Evolutionary conservation across 2,888 invertebrate genomes (phyloP).

Genomic region (Drosophila leonis): DNA sequence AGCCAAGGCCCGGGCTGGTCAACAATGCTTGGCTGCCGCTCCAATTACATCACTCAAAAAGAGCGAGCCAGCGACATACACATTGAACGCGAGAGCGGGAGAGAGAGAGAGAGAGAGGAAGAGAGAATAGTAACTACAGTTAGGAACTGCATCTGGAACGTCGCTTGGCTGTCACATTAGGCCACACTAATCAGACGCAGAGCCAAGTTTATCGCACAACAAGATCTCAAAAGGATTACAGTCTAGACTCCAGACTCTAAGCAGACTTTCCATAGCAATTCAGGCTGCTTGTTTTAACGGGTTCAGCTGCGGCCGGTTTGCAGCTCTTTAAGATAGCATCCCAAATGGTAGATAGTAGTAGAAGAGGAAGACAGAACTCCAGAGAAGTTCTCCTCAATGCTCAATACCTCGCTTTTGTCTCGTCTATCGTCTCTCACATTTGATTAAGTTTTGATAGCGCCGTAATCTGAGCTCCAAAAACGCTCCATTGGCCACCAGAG

Average conservation of each 20-base stretch:
- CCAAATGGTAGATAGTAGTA: conserved; percentile 9
- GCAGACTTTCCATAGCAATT: conserved; percentile 13
- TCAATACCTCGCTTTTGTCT: conserved; percentile 54
- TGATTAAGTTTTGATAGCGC: conserved; percentile 73
- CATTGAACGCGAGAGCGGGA: background rate
- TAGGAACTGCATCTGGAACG: conserved; percentile 57
- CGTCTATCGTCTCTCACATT: conserved; percentile 24
- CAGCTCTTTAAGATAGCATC: conserved; percentile 49
- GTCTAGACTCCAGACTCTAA: conserved; percentile 62
- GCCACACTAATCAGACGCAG: conserved; percentile 71
- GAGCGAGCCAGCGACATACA: background rate
- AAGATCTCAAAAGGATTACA: conserved; percentile 75
- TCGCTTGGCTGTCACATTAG: conserved; percentile 78
- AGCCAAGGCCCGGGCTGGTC: conserved; percentile 30
- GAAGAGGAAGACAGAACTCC: conserved; percentile 2
- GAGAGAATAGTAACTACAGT: conserved; percentile 41
- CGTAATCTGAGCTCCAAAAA: conserved; percentile 61
- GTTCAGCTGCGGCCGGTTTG: conserved; percentile 57
- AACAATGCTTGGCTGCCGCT: conserved; percentile 61
- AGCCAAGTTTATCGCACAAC: conserved; percentile 73
- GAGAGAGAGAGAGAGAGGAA: background rate
- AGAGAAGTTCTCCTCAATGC: conserved; percentile 22
- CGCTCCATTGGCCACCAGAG: conserved; percentile 58
- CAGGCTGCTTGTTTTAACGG: conserved; percentile 58
- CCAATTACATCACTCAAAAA: conserved; percentile 77